A percentile compares a stretch with the other conserved stretches of the same genome.
These are phyloP conservation scores for Trilocha varians DNA, from an alignment of 2,888 invertebrate genomes.

Conservation along the genomic window DNA sequence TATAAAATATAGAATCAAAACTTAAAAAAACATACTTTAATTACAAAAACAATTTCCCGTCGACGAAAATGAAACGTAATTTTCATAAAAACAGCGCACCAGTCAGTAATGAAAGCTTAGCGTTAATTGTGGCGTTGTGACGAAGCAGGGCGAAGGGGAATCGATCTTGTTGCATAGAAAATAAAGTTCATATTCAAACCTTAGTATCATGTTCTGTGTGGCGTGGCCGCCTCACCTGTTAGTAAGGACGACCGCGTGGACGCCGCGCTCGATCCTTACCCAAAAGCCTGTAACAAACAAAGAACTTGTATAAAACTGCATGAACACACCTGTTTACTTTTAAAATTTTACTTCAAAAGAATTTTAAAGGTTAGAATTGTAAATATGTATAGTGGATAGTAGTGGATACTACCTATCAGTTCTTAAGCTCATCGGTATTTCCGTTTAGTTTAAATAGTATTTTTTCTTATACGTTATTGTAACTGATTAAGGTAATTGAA, in stretches of 20 bases:
- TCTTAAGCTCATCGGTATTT: too few relatives aligned
- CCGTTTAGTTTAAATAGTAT: too few relatives aligned
- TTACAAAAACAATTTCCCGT: slow-evolving; percentile 22
- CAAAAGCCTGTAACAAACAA: slow-evolving; percentile 50
- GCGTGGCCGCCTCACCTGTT: slow-evolving; percentile 70
- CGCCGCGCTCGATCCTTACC: slow-evolving; percentile 64
- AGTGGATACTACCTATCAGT: too few relatives aligned
- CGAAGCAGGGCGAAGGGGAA: slow-evolving; percentile 11
- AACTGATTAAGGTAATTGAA: too few relatives aligned
- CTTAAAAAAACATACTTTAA: slow-evolving; percentile 16
- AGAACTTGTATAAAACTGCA: slow-evolving; percentile 3
- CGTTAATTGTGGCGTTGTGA: slow-evolving; percentile 21
- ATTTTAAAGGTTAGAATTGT: slow-evolving; percentile 1
- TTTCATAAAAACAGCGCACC: slow-evolving; percentile 27
- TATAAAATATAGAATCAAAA: neutral
- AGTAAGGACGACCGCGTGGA: slow-evolving; percentile 67
- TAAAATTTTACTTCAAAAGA: too few relatives aligned
- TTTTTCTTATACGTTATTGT: too few relatives aligned
- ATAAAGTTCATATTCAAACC: slow-evolving; percentile 65
- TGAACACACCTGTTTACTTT: slow-evolving; percentile 5
- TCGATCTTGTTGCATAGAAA: slow-evolving; percentile 15
- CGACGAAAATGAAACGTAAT: slow-evolving; percentile 26
- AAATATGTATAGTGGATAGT: too few relatives aligned
- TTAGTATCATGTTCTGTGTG: slow-evolving; percentile 71
- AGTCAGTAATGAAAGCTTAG: slow-evolving; percentile 28